Conservation (phyloP, 1,140 invertebrate genomes). For the Caenorhabditis briggsae region DNA sequence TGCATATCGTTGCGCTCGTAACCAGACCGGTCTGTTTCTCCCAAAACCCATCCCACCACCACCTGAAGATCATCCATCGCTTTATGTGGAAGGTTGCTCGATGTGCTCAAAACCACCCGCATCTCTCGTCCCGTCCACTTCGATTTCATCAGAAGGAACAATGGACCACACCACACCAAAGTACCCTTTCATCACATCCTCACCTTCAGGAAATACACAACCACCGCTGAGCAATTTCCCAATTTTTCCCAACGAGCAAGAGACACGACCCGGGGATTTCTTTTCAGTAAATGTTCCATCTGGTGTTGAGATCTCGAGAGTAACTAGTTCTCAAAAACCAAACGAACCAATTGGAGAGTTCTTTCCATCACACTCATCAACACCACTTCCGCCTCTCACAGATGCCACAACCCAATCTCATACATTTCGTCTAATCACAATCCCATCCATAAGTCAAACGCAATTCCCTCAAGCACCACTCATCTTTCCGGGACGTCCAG, state of each 20-base stretch:
- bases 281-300: background rate
- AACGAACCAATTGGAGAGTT: slow-evolving; percentile 38
- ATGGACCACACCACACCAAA: slow-evolving; percentile 19
- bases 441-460: slow-evolving; percentile 4
- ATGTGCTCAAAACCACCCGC: slow-evolving; percentile 29
- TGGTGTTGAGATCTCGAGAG: slow-evolving; percentile 24
- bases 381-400: background rate
- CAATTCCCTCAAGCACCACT: slow-evolving; percentile 30
- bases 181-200: slow-evolving; percentile 13
- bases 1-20: slow-evolving; percentile 17
- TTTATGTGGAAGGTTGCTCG: slow-evolving; percentile 32
- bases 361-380: slow-evolving; percentile 26
- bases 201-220: background rate
- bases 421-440: slow-evolving; percentile 16
- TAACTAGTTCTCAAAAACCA: background rate
- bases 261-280: slow-evolving; percentile 9
- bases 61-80: slow-evolving; percentile 27
- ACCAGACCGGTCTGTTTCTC: slow-evolving; percentile 16
- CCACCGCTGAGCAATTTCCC: background rate
- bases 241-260: background rate
- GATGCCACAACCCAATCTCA: slow-evolving; percentile 19
- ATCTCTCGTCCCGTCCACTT: background rate
- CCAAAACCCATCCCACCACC: slow-evolving; percentile 26
- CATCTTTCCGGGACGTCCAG: slow-evolving; percentile 42
- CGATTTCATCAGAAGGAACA: background rate